phyloP scores from a whole-genome alignment of 2,113 vertebrate species.

The Triplophysa siluroides region DNA sequence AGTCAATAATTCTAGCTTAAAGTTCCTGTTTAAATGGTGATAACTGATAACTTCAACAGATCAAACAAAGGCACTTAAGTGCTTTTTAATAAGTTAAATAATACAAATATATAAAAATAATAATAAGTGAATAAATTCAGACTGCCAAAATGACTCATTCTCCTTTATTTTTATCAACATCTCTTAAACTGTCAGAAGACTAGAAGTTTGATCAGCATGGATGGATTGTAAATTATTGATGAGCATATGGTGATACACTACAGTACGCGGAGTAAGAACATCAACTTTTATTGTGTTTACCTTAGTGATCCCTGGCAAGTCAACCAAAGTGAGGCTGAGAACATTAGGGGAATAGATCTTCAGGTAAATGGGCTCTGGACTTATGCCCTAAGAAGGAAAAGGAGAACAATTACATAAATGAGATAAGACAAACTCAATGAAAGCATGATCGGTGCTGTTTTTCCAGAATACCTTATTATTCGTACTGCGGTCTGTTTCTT shows the following conservation, averaged over 20 bases:
- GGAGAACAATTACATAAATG: not conserved
- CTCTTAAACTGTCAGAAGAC: too few relatives aligned
- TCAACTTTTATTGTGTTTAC: conserved; percentile 55
- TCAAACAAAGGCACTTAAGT: too few relatives aligned
- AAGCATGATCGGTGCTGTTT: not conserved
- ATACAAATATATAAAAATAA: too few relatives aligned
- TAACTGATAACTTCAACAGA: too few relatives aligned
- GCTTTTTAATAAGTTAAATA: too few relatives aligned
- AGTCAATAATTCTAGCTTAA: too few relatives aligned
- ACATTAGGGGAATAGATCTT: conserved; percentile 81
- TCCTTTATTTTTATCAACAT: too few relatives aligned
- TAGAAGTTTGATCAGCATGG: too few relatives aligned
- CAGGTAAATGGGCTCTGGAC: conserved; percentile 76
- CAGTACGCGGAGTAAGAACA: not conserved
- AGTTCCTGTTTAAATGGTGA: too few relatives aligned
- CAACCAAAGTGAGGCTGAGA: conserved; percentile 79
- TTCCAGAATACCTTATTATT: conserved; percentile 72
- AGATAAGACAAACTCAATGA: not conserved
- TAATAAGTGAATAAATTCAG: too few relatives aligned
- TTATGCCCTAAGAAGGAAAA: conserved; percentile 71
- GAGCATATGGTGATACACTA: not conserved
- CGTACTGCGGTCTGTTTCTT: conserved; percentile 74
- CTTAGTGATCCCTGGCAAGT: conserved; percentile 83
- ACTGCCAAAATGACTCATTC: too few relatives aligned
- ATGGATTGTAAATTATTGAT: too few relatives aligned